Conservation (phyloP, 2,888 invertebrate genomes). For the Glomeris marginata region DNA sequence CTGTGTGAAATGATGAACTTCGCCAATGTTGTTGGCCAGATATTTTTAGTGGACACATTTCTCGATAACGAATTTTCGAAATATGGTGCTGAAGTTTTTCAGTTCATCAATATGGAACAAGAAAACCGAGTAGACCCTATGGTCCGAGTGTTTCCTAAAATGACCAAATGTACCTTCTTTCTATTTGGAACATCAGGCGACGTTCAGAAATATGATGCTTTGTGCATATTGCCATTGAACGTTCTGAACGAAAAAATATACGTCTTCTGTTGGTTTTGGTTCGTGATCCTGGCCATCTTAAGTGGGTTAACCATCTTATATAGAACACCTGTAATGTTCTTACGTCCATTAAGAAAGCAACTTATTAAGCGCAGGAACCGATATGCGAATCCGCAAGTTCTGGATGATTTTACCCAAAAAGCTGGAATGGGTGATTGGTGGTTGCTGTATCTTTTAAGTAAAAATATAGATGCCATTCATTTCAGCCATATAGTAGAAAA, state of each 20-base stretch:
- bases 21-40: constrained; percentile 22
- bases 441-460: too few relatives aligned
- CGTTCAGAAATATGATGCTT: constrained; percentile 19
- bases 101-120: constrained; percentile 19
- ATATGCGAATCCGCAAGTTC: too few relatives aligned
- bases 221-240: constrained; percentile 23
- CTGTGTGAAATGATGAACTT: constrained; percentile 21
- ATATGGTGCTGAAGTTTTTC: constrained; percentile 23
- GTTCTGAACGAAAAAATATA: constrained; percentile 43
- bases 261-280: constrained; percentile 88
- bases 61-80: constrained; percentile 22
- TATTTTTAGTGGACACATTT: too few relatives aligned
- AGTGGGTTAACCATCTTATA: too few relatives aligned
- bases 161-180: constrained; percentile 35
- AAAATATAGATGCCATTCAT: too few relatives aligned
- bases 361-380: too few relatives aligned
- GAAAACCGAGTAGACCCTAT: constrained; percentile 22
- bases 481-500: too few relatives aligned
- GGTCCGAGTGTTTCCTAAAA: constrained; percentile 53
- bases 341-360: too few relatives aligned
- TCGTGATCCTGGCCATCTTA: too few relatives aligned
- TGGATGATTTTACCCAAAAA: too few relatives aligned
- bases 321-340: too few relatives aligned
- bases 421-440: too few relatives aligned
- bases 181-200: constrained; percentile 19